Evolutionary conservation across 1,140 invertebrate species (phyloP).

Genomic region (Drosophila sulfurigaster): DNA sequence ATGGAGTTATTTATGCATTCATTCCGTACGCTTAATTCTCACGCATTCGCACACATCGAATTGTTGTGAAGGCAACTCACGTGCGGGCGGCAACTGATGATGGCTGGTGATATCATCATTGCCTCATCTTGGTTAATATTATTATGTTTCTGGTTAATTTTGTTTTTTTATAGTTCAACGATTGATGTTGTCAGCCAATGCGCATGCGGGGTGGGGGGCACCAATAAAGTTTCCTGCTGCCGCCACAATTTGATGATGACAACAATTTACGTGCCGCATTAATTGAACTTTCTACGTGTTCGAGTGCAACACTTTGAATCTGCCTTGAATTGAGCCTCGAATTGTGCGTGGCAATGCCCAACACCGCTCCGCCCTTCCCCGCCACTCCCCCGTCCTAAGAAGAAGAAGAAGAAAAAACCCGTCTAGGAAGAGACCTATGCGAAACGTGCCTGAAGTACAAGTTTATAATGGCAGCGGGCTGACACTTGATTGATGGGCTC

Average conservation of each 20-base stretch:
- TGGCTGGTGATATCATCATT: constrained; percentile 62
- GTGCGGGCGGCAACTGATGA: constrained; percentile 40
- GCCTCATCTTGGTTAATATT: constrained; percentile 44
- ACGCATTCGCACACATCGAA: constrained; percentile 31
- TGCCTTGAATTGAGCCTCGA: constrained; percentile 36
- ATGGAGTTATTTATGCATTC: constrained; percentile 31
- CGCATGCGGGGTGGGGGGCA: neutral
- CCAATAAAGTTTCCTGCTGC: constrained; percentile 42
- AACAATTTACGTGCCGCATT: constrained; percentile 77
- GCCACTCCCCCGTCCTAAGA: constrained; percentile 34
- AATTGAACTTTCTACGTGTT: constrained; percentile 83
- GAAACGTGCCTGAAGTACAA: constrained; percentile 75
- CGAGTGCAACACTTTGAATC: constrained; percentile 56
- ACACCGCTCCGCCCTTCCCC: constrained; percentile 41
- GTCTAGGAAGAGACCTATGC: constrained; percentile 46
- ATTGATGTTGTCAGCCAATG: constrained; percentile 47
- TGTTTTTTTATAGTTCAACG: constrained; percentile 57
- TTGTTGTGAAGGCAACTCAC: constrained; percentile 58
- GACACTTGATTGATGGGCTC: constrained; percentile 66
- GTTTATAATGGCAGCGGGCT: constrained; percentile 27
- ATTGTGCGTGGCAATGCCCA: constrained; percentile 62
- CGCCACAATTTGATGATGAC: constrained; percentile 56
- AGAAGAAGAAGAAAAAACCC: constrained; percentile 32
- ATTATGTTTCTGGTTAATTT: constrained; percentile 19
- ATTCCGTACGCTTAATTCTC: constrained; percentile 23